These are phyloP conservation scores for Xenotilapia flavipinnis DNA, from an alignment of 2,113 vertebrate species.

Conservation along the genomic window DNA sequence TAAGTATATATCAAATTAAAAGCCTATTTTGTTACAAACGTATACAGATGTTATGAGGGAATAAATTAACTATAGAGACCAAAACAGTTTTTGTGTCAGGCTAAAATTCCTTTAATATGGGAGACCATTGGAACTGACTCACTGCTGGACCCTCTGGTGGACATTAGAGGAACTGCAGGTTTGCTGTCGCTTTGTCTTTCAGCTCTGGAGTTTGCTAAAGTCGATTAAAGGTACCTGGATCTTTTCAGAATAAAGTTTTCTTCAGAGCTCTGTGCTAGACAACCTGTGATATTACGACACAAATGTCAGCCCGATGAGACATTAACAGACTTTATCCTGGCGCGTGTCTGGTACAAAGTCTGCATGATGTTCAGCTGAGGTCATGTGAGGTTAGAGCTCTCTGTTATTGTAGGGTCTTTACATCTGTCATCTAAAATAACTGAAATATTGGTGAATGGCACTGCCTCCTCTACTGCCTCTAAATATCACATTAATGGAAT, in stretches of 20 bases:
- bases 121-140: neutral
- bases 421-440: neutral
- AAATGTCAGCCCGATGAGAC: neutral
- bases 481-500: neutral
- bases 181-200: neutral
- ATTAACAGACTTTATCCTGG: neutral
- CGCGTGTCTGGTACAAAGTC: neutral
- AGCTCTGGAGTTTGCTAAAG: neutral
- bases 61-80: neutral
- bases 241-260: neutral
- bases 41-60: neutral
- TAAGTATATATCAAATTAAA: neutral
- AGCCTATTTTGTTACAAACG: neutral
- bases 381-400: neutral
- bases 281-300: neutral
- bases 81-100: neutral
- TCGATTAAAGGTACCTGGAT: neutral
- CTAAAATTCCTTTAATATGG: neutral
- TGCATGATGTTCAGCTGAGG: neutral
- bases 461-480: neutral
- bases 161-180: neutral
- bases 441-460: neutral
- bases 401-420: neutral
- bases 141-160: neutral
- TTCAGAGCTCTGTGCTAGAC: neutral